A percentile compares a stretch with the other conserved stretches of the same genome.
These are phyloP conservation scores for Rhincodon typus DNA, from an alignment of 2,797 vertebrate species.

Conservation along the genomic window DNA sequence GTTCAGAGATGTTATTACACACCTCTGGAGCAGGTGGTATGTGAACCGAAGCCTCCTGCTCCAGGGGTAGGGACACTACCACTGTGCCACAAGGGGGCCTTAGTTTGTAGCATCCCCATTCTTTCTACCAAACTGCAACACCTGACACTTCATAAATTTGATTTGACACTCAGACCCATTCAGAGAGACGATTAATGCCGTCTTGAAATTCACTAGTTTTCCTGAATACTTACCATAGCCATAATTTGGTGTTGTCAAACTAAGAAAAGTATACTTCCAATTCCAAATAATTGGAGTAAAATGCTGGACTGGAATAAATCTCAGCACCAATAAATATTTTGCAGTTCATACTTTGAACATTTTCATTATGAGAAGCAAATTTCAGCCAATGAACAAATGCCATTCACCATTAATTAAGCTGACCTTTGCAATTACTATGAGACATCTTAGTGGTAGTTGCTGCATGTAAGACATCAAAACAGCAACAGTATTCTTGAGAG, in stretches of 20 bases:
- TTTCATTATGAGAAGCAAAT: background rate
- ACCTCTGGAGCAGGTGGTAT: too few relatives aligned
- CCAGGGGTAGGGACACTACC: too few relatives aligned
- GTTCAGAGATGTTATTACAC: too few relatives aligned
- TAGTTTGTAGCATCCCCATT: too few relatives aligned
- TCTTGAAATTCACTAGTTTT: background rate
- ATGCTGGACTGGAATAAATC: background rate
- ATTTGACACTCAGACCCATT: background rate
- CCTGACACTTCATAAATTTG: background rate
- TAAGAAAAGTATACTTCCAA: background rate
- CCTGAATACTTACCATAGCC: background rate
- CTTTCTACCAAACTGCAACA: background rate
- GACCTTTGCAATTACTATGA: background rate
- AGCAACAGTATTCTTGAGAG: background rate
- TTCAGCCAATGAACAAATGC: background rate
- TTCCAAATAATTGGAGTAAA: background rate
- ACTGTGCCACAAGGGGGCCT: too few relatives aligned
- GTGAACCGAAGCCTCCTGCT: too few relatives aligned
- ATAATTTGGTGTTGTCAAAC: background rate
- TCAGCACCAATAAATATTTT: background rate
- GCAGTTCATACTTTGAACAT: background rate
- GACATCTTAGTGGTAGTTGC: background rate
- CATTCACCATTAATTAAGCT: background rate
- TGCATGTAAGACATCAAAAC: background rate
- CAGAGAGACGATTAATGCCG: background rate